phyloP scores from a whole-genome alignment of 2,113 vertebrate genomes.

The Sorex fumeus region DNA sequence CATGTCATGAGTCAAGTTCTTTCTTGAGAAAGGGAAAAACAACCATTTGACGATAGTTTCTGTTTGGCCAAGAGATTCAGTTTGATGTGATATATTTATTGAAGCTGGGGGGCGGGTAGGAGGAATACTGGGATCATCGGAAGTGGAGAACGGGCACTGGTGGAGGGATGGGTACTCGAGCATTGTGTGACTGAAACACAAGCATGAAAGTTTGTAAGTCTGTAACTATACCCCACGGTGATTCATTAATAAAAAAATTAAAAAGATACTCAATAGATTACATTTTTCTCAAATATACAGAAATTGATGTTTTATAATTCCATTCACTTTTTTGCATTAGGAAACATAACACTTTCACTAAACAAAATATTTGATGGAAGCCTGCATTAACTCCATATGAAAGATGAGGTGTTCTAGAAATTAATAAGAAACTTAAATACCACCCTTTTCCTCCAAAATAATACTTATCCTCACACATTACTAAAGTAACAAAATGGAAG shows the following conservation, averaged over 20 bases:
- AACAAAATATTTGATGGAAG: conserved; percentile 19
- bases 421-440: not conserved
- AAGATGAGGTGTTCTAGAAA: not conserved
- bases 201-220: no score
- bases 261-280: not conserved
- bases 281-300: conserved; percentile 54
- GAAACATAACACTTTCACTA: not conserved
- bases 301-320: not conserved
- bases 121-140: no score
- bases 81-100: not conserved
- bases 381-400: not conserved
- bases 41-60: not conserved
- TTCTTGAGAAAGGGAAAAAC: not conserved
- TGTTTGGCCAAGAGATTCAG: conserved; percentile 21
- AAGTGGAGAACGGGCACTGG: no score
- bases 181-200: no score
- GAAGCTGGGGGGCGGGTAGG: no score
- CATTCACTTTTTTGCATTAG: conserved; percentile 21
- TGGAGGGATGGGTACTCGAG: no score
- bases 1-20: not conserved
- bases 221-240: no score
- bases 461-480: not conserved
- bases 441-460: not conserved
- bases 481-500: conserved; percentile 27
- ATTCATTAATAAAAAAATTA: no score